phyloP scores from a whole-genome alignment of 2,888 invertebrate species.

The Tetragnatha montana region DNA sequence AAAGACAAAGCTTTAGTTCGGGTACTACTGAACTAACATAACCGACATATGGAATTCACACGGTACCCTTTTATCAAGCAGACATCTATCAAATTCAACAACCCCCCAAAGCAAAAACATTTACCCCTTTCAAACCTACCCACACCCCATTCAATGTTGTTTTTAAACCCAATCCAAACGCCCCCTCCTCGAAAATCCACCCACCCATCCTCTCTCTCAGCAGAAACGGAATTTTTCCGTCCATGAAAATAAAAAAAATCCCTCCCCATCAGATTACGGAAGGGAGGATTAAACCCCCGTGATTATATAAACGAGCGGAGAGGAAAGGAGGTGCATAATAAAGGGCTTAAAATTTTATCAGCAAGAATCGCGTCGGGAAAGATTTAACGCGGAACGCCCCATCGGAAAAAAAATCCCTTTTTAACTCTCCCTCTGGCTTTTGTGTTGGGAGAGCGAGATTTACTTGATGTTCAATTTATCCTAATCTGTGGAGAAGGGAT shows the following conservation, averaged over 20 bases:
- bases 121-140: background rate
- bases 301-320: constrained; percentile 67
- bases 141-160: background rate
- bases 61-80: no score
- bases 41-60: no score
- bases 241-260: background rate
- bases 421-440: background rate
- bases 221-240: background rate
- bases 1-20: no score
- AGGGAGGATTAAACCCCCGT: constrained; percentile 52
- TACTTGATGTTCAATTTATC: constrained; percentile 61
- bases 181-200: background rate
- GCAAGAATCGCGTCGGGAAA: constrained; percentile 49
- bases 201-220: background rate
- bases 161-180: constrained; percentile 7
- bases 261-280: constrained; percentile 40
- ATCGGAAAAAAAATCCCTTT: constrained; percentile 26
- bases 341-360: constrained; percentile 69
- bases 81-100: background rate
- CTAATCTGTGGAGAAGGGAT: constrained; percentile 17
- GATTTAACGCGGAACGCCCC: constrained; percentile 43
- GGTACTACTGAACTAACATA: no score
- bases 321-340: constrained; percentile 49
- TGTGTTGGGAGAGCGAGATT: constrained; percentile 35
- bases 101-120: background rate